phyloP scores from a whole-genome alignment of 2,797 vertebrate genomes.

The Alca torda region DNA sequence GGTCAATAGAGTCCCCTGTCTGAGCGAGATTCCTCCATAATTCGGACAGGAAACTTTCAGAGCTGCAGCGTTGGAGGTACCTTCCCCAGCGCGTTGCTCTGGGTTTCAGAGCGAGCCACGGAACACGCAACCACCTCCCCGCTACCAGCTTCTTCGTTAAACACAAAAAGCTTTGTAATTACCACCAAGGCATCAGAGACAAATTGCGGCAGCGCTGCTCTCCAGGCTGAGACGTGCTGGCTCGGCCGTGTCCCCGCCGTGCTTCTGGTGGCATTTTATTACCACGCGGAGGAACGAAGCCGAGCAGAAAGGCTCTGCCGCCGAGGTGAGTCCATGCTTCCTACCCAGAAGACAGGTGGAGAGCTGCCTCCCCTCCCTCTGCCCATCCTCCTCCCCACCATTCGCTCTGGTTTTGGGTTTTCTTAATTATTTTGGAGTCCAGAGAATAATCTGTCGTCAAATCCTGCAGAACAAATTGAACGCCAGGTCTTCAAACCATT shows the following conservation, averaged over 20 bases:
- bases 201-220: neutral
- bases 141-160: neutral
- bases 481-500: conserved; percentile 80
- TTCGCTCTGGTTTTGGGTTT: conserved; percentile 60
- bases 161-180: neutral
- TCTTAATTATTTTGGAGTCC: conserved; percentile 86
- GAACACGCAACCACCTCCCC: neutral
- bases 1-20: conserved; percentile 31
- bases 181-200: neutral
- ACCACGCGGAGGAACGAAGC: neutral
- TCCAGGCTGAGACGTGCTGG: neutral
- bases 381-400: neutral
- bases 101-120: neutral
- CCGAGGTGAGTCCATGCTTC: neutral
- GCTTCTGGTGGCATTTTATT: neutral
- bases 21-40: neutral
- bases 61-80: neutral
- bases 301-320: neutral
- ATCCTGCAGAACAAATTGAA: conserved; percentile 85
- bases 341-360: neutral
- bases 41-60: neutral
- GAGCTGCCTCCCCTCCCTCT: neutral
- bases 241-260: neutral
- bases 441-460: conserved; percentile 79
- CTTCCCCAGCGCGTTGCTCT: neutral